These are phyloP conservation scores for Microcebus tavaratra DNA, from an alignment of 2,113 vertebrate species.

Conservation along the genomic window DNA sequence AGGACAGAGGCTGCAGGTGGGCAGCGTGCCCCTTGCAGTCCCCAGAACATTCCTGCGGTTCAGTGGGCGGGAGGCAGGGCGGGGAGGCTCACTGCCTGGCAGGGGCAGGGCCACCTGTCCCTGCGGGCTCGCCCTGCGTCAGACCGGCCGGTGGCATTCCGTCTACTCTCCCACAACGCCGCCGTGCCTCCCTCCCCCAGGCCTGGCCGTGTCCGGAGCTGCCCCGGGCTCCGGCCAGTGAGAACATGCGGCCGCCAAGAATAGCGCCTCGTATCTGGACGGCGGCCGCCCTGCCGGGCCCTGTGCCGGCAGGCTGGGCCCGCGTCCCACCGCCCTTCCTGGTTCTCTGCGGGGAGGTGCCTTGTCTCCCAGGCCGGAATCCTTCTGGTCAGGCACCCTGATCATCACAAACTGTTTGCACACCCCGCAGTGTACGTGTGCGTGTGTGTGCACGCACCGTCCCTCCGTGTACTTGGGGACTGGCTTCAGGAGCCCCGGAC, in stretches of 20 bases:
- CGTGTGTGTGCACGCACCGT: not conserved
- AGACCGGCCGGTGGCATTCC: not conserved
- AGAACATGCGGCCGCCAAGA: not conserved
- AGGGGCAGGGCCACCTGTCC: not conserved
- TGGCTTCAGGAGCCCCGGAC: no score
- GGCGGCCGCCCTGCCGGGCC: not conserved
- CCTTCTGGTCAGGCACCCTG: not conserved
- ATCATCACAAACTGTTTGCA: not conserved
- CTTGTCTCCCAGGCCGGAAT: not conserved
- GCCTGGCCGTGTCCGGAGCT: not conserved
- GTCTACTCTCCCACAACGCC: not conserved
- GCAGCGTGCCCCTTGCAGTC: not conserved
- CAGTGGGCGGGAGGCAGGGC: not conserved
- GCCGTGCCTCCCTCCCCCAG: not conserved
- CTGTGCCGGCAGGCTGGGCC: accelerated
- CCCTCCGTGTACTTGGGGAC: no score
- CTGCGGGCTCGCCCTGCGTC: not conserved
- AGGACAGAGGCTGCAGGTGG: not conserved
- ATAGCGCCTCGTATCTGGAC: not conserved
- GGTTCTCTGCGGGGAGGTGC: not conserved
- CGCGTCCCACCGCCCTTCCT: not conserved
- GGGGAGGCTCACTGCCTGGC: not conserved
- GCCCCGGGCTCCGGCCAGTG: not conserved
- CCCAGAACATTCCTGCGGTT: not conserved
- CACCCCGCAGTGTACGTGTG: not conserved